A percentile compares a stretch with the other conserved stretches of the same genome.
Evolutionary conservation across 2,113 vertebrate genomes (phyloP).

Genomic region (Anolis carolinensis): DNA sequence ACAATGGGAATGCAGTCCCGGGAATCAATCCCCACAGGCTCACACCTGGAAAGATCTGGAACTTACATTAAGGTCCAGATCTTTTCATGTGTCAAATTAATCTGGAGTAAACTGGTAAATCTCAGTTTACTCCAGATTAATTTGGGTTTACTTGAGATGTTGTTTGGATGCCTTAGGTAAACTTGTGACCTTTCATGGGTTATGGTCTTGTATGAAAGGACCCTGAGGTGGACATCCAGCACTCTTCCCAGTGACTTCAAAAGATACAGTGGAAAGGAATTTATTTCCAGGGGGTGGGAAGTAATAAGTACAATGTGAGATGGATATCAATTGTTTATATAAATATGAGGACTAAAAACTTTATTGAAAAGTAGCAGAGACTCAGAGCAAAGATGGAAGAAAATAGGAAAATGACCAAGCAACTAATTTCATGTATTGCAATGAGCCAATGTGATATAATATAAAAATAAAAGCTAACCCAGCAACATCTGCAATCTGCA

Average conservation of each 20-base stretch:
- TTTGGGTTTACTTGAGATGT: too few species aligned
- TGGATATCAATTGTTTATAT: neutral
- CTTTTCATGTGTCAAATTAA: too few species aligned
- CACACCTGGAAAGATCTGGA: too few species aligned
- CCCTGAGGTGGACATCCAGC: neutral
- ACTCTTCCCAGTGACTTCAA: neutral
- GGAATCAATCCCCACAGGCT: too few species aligned
- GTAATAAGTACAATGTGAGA: neutral
- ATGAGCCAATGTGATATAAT: neutral
- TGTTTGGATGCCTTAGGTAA: too few species aligned
- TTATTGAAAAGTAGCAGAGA: neutral
- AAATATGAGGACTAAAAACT: neutral
- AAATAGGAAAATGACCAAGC: neutral
- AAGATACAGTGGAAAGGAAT: neutral
- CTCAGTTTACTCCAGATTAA: too few species aligned
- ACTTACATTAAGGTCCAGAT: too few species aligned
- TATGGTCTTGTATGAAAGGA: neutral
- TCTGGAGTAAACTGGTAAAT: too few species aligned
- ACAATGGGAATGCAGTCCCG: too few species aligned
- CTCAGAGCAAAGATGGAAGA: neutral
- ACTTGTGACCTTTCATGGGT: too few species aligned
- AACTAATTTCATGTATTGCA: neutral
- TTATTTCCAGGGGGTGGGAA: neutral
- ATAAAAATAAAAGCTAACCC: neutral
- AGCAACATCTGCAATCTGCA: slow-evolving; percentile 31